A percentile compares a stretch with the other conserved stretches of the same genome.
Evolutionary conservation across 2,797 vertebrate species (phyloP).

Genomic region (Spondyliosoma cantharus): DNA sequence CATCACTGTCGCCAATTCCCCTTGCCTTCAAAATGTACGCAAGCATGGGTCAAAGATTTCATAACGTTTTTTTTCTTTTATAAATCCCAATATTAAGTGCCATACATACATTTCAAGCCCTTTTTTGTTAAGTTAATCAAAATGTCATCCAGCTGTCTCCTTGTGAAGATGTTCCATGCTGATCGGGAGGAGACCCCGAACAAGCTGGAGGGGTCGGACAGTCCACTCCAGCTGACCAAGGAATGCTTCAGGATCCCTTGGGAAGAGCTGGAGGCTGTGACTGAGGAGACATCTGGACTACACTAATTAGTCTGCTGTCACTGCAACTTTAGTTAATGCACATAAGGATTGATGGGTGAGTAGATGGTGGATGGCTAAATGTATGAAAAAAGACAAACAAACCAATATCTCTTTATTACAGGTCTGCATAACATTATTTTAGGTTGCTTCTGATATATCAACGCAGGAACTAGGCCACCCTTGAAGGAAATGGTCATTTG

Average conservation of each 20-base stretch:
- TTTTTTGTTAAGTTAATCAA: constrained; percentile 4
- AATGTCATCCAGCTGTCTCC: constrained; percentile 40
- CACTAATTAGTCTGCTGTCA: constrained; percentile 33
- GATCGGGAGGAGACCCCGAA: constrained; percentile 28
- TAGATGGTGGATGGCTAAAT: neutral
- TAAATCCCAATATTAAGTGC: too few relatives aligned
- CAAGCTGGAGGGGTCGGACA: constrained; percentile 33
- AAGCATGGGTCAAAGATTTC: too few relatives aligned
- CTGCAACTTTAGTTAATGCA: too few relatives aligned
- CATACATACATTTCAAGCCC: too few relatives aligned
- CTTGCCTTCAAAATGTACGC: too few relatives aligned
- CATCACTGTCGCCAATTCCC: too few relatives aligned
- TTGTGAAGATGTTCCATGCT: constrained; percentile 5
- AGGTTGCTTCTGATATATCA: neutral
- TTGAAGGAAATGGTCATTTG: neutral
- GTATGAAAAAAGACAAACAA: neutral
- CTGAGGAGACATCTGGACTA: constrained; percentile 9
- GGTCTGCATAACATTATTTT: too few relatives aligned
- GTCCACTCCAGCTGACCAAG: constrained; percentile 26
- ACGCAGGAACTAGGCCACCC: neutral
- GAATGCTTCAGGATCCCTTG: constrained; percentile 25
- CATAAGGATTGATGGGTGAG: neutral
- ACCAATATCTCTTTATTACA: neutral
- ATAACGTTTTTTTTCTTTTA: too few relatives aligned
- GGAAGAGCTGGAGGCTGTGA: constrained; percentile 47